These are phyloP conservation scores for Sebastes trivittatus DNA, from an alignment of 2,797 vertebrate species.

Conservation along the genomic window DNA sequence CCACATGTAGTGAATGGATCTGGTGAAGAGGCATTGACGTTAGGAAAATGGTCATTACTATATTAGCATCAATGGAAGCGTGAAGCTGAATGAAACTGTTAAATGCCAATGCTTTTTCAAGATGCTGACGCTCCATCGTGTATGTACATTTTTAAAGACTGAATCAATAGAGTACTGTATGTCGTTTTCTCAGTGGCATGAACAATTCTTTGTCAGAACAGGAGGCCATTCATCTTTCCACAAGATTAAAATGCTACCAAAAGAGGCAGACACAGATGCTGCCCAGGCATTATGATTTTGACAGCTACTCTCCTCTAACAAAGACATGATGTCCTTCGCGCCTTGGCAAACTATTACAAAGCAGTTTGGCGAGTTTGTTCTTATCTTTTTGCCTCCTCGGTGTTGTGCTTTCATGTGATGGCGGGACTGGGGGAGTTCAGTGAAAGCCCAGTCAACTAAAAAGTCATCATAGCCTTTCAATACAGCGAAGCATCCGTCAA, in stretches of 20 bases:
- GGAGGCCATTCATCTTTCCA: background rate
- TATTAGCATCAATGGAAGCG: background rate
- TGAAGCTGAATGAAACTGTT: background rate
- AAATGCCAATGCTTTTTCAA: background rate
- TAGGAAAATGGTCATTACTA: background rate
- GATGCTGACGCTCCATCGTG: background rate
- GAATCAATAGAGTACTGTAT: background rate
- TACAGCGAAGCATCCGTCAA: conserved; percentile 75
- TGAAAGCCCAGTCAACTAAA: conserved; percentile 75
- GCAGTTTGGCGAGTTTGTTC: conserved; percentile 61
- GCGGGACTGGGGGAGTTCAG: conserved; percentile 59
- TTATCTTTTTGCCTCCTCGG: conserved; percentile 62
- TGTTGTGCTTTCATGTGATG: conserved; percentile 59
- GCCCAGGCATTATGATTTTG: conserved; percentile 51
- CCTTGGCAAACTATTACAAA: conserved; percentile 67
- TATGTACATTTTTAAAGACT: background rate
- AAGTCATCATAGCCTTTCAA: conserved; percentile 75
- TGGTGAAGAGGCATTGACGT: background rate
- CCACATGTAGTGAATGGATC: background rate
- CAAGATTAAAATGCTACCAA: conserved; percentile 21
- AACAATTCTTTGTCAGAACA: conserved; percentile 18
- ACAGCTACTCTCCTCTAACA: conserved; percentile 68
- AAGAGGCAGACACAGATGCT: background rate
- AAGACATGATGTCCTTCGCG: conserved; percentile 63
- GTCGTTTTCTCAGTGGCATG: background rate